Conservation (phyloP, 2,797 vertebrate species). For the Sebastes vulpes region DNA sequence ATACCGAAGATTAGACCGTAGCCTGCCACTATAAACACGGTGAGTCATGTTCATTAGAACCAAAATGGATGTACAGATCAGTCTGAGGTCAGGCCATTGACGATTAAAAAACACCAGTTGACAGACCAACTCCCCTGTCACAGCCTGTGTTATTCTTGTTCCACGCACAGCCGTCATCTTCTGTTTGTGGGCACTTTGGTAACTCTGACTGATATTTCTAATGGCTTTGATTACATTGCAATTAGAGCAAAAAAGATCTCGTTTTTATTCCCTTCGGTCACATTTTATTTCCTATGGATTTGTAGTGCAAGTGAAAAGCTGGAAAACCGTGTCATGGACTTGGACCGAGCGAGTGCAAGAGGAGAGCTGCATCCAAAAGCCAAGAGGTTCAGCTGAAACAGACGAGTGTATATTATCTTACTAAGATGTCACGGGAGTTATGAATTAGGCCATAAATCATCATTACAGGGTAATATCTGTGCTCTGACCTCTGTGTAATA, state of each 20-base stretch:
- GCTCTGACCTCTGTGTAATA: conserved; percentile 41
- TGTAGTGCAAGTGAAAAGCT: conserved; percentile 26
- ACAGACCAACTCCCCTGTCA: conserved; percentile 17
- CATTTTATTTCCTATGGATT: conserved; percentile 49
- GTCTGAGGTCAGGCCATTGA: conserved; percentile 34
- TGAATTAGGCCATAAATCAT: conserved; percentile 62
- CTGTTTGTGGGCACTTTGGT: conserved; percentile 27
- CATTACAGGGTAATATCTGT: conserved; percentile 44
- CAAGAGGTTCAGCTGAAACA: conserved; percentile 19
- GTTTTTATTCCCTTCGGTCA: conserved; percentile 34
- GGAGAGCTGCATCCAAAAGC: conserved; percentile 1
- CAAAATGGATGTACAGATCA: conserved; percentile 25
- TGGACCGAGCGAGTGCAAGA: background rate
- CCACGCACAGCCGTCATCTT: background rate
- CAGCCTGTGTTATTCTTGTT: conserved; percentile 26
- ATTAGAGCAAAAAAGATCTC: conserved; percentile 12
- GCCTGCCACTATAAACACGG: conserved; percentile 41
- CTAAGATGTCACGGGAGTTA: conserved; percentile 54
- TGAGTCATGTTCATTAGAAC: conserved; percentile 61
- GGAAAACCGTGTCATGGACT: conserved; percentile 32
- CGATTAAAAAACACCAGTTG: conserved; percentile 22
- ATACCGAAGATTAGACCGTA: conserved; percentile 14
- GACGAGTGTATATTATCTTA: conserved; percentile 41
- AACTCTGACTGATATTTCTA: conserved; percentile 21
- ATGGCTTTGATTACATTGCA: conserved; percentile 16